Evolutionary conservation across 2,797 vertebrate species (phyloP), one percentile per base, ranked within the genome.

Genomic region (Halcyon leucocephala): DNA sequence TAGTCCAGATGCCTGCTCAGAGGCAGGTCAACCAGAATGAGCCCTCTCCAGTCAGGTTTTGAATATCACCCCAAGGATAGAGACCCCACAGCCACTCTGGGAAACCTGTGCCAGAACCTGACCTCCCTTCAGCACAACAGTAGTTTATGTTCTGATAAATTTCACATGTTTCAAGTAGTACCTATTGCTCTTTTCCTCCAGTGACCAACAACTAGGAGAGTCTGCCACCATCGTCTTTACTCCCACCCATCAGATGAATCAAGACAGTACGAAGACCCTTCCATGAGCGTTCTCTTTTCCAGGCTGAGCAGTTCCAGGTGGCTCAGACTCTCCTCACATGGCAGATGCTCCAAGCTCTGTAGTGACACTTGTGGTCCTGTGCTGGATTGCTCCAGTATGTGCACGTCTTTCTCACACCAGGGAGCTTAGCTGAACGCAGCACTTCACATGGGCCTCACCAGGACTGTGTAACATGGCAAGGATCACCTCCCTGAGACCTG

Each of bases 341-440:
- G 69, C 31, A 86, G n/a, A 70, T 26, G 10, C 41, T 77, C 51
- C 69, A 67, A 24, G 19, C 16, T n/a, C 48, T 52, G 3, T 24
- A 29, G 44, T 31, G 29, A 42, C 5, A 15, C 58, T 20, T 81
- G 44, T 10, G 9, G 12, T n/a, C 10, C 39, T 35, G 10, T 7
- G 48, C 61, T 29, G 18, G 33, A 86, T 21, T 78, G 28, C 8
- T 86, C 55, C 41, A 48, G 24, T 1, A 65, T 1, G 5, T 12
- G 20, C 28, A 8, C 1, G 0, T 6, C 21, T 4, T 37, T 13
- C 54, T 42, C 5, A 2, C 8, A 51, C 5, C 4, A 4, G 58
- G 19, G 19, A 66, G 41, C 48, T 71, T 66, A 81, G 31, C 9
- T 55, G 44, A 76, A 52, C 10, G 4, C 28, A 79, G 54, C n/a